These are phyloP conservation scores for Cactoblastis cactorum DNA, from an alignment of 2,888 invertebrate genomes.

Conservation along the genomic window DNA sequence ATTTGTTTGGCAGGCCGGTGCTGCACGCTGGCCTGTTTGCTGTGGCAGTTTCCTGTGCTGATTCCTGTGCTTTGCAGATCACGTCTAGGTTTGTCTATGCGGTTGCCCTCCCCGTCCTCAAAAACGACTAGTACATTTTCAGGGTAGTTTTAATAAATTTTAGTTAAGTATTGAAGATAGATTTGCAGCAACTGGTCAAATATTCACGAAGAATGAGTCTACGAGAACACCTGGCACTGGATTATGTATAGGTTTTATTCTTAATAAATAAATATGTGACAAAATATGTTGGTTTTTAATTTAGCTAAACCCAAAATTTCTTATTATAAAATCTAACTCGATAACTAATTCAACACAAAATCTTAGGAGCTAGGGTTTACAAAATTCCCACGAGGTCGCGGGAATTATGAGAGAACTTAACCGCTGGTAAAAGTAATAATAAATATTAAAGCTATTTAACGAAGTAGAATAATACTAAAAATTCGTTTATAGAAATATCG, in stretches of 20 bases:
- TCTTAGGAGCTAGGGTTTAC: no score
- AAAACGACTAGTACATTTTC: slow-evolving; percentile 21
- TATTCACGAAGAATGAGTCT: slow-evolving; percentile 34
- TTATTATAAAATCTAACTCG: no score
- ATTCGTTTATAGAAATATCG: no score
- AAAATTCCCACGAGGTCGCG: no score
- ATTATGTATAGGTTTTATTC: slow-evolving; percentile 44
- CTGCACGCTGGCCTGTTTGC: slow-evolving; percentile 77
- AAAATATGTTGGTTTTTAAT: not conserved
- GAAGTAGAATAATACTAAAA: no score
- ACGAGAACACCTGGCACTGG: slow-evolving; percentile 39
- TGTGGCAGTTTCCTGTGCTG: slow-evolving; percentile 76
- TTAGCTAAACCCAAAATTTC: not conserved
- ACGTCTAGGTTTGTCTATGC: slow-evolving; percentile 62
- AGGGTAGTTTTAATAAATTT: slow-evolving; percentile 17
- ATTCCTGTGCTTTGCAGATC: slow-evolving; percentile 74
- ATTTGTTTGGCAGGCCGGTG: slow-evolving; percentile 80
- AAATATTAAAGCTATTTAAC: no score
- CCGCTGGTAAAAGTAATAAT: no score
- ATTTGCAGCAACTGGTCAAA: slow-evolving; percentile 17
- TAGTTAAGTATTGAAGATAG: slow-evolving; percentile 19
- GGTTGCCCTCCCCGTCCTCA: slow-evolving; percentile 55
- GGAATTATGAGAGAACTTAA: no score
- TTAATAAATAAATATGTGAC: slow-evolving; percentile 44
- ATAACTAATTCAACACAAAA: no score